Percentiles rank a stretch among this genome's conserved stretches.
phyloP scores from a whole-genome alignment of 1,140 invertebrate species.

The Zaprionus nigranus region DNA sequence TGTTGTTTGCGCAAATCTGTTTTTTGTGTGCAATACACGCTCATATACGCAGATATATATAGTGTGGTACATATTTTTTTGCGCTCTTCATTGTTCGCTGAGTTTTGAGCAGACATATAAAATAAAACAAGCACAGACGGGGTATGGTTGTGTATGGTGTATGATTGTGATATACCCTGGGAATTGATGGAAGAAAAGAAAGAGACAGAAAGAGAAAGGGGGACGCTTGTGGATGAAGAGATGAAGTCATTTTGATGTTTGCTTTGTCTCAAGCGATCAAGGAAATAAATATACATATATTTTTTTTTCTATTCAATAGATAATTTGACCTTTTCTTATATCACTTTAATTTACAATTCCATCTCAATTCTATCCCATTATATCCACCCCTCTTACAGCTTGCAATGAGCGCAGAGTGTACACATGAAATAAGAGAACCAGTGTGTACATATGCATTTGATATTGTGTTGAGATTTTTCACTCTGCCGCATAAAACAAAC shows the following conservation, averaged over 20 bases:
- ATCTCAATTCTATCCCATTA: background rate
- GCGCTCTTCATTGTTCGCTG: constrained; percentile 57
- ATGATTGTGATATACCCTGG: background rate
- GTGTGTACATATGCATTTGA: constrained; percentile 56
- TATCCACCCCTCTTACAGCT: background rate
- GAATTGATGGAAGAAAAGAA: background rate
- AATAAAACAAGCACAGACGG: constrained; percentile 15
- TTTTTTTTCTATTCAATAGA: too few relatives aligned
- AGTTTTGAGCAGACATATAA: constrained; percentile 34
- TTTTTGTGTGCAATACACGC: constrained; percentile 44
- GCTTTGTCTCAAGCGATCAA: too few relatives aligned
- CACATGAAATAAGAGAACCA: constrained; percentile 10
- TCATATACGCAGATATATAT: constrained; percentile 35
- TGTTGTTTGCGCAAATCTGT: constrained; percentile 72
- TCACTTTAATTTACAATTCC: too few relatives aligned
- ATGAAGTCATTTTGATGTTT: too few relatives aligned
- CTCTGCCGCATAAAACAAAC: constrained; percentile 62
- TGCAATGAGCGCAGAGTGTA: background rate
- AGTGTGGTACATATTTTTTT: constrained; percentile 25
- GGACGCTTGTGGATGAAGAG: background rate
- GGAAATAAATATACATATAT: too few relatives aligned
- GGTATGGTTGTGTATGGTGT: background rate
- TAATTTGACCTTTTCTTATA: background rate
- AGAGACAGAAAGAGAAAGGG: background rate
- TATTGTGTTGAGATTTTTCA: constrained; percentile 77